These are phyloP conservation scores for Catocala nupta DNA, from an alignment of 2,888 invertebrate genomes.

Conservation along the genomic window DNA sequence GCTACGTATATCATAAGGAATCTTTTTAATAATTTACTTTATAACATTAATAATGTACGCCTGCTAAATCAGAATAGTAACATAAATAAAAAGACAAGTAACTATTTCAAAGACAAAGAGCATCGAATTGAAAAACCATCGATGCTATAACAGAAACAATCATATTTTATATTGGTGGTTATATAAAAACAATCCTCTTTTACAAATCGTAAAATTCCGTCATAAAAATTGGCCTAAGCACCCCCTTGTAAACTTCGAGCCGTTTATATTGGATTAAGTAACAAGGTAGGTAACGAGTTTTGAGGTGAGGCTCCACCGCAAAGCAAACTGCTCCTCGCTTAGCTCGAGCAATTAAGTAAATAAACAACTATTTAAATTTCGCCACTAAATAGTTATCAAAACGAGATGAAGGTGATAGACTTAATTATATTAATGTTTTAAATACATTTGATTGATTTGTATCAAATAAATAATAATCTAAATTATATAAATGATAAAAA, in stretches of 20 bases:
- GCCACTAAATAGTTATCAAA: neutral
- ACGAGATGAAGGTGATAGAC: no score
- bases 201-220: slow-evolving; percentile 38
- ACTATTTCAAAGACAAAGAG: neutral
- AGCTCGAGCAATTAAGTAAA: neutral
- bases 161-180: slow-evolving; percentile 20
- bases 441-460: no score
- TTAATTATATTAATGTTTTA: no score
- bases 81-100: neutral
- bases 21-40: no score
- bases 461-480: no score
- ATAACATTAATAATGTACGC: no score
- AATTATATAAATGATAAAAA: no score
- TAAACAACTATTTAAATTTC: neutral
- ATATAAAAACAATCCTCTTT: slow-evolving; percentile 30
- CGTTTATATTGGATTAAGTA: slow-evolving; percentile 47
- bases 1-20: no score
- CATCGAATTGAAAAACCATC: neutral
- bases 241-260: slow-evolving; percentile 31
- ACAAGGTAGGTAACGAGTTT: slow-evolving; percentile 42
- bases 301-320: slow-evolving; percentile 27
- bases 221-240: slow-evolving; percentile 37
- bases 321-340: slow-evolving; percentile 27
- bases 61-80: no score
- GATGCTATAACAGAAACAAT: slow-evolving; percentile 14